Evolutionary conservation across 2,888 invertebrate genomes (phyloP), one percentile per base, ranked within the genome.

Genomic region (Diabrotica balteata): DNA sequence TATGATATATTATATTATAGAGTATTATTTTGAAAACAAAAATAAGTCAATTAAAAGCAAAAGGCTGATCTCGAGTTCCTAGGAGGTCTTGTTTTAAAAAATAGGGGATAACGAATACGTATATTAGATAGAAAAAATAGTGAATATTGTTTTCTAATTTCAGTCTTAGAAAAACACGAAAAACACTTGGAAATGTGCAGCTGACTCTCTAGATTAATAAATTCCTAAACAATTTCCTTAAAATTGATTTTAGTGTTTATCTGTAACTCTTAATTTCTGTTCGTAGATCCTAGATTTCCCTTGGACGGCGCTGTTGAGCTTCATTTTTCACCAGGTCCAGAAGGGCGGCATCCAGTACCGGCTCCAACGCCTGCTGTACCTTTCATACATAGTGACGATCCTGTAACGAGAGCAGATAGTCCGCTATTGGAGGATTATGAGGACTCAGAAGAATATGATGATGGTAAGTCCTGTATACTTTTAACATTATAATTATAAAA

Each of bases 281-380:
- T 32, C 4, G 3, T 32, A 93, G 94, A 94, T 85, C 88, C 91
- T 42, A 87, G 93, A 75, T 95, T 94, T 84, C 93, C 94, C n/a
- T 86, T 88, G 53, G 91, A 93, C 81, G 93, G 93, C 42, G 92
- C 92, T n/a, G 92, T 95, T 65, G 93, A 94, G 81, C 86, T 95
- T 66, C 91, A 93, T 79, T 94, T 94, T 84, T 90, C 92, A 55
- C 88, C 88, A 74, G 87, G 85, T 68, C 86, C 83, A 69, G 87
- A 84, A 80, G 86, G 82, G 8, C 81, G 85, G 7, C 83, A 84
- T 76, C 83, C 86, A 73, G 78, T 85, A 78, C 90, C 90, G 1
- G 87, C 90, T 49, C 91, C 91, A 9, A 91, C 91, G 17, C 91
- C 91, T 43, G 91, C 91, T 3, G 90, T 91, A 7, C 90, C 90